Conservation (phyloP, 2,888 invertebrate genomes). For the Orthosia incerta region DNA sequence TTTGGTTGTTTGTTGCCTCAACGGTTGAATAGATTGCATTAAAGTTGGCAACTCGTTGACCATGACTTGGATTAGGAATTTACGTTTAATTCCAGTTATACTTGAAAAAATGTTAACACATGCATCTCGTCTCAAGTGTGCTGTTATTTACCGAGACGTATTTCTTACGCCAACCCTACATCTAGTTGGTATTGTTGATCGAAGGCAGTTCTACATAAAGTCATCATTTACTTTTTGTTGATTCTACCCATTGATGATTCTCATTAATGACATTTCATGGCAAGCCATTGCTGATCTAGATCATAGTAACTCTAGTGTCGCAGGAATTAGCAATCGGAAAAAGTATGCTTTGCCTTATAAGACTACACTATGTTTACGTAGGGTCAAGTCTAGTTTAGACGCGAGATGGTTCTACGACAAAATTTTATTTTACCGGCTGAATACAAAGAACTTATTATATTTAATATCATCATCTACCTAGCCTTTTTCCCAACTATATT, state of each 20-base stretch:
- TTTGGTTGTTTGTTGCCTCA: too few species aligned
- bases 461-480: too few species aligned
- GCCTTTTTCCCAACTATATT: too few species aligned
- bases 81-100: too few species aligned
- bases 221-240: neutral
- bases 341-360: neutral
- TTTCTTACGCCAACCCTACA: too few species aligned
- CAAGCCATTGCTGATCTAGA: neutral
- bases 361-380: neutral
- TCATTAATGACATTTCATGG: neutral
- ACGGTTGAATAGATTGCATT: too few species aligned
- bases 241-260: neutral
- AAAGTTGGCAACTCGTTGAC: too few species aligned
- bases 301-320: neutral
- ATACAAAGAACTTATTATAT: neutral
- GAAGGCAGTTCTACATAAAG: neutral
- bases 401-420: neutral
- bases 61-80: too few species aligned
- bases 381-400: neutral
- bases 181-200: too few species aligned
- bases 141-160: too few species aligned
- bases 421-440: neutral
- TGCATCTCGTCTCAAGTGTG: too few species aligned
- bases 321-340: neutral
- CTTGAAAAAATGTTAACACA: too few species aligned